A percentile compares a stretch with the other conserved stretches of the same genome.
Conservation (phyloP, 2,797 vertebrate species). For the Petrocephalus sullivani region DNA sequence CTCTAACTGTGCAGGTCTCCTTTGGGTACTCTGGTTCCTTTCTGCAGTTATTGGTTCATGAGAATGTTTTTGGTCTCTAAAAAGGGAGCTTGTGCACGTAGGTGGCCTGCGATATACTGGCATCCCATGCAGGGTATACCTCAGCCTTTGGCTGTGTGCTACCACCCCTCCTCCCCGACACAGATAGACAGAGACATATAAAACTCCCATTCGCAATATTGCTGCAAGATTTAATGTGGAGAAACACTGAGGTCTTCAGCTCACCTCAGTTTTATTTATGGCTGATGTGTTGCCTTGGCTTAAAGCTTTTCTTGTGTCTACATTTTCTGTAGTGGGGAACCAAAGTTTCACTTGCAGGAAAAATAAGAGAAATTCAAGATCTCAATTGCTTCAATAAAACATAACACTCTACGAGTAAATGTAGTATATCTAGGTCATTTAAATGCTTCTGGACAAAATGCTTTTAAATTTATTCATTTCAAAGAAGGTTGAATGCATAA, state of each 20-base stretch:
- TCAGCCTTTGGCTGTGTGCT: not conserved
- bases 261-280: not conserved
- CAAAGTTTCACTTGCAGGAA: too few relatives aligned
- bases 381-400: not conserved
- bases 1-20: not conserved
- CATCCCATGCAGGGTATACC: not conserved
- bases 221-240: not conserved
- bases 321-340: not conserved
- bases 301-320: not conserved
- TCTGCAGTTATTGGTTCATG: not conserved
- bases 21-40: not conserved
- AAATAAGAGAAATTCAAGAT: not conserved
- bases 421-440: not conserved
- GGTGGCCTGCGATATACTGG: not conserved
- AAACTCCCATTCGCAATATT: not conserved
- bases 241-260: not conserved
- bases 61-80: not conserved
- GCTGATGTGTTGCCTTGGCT: not conserved
- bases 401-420: not conserved
- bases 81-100: not conserved
- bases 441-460: slow-evolving; percentile 1
- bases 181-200: not conserved
- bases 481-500: not conserved
- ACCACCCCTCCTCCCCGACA: not conserved
- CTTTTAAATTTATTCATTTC: not conserved